These are phyloP conservation scores for Thymelicus sylvestris DNA, from an alignment of 2,888 invertebrate species.

Conservation along the genomic window DNA sequence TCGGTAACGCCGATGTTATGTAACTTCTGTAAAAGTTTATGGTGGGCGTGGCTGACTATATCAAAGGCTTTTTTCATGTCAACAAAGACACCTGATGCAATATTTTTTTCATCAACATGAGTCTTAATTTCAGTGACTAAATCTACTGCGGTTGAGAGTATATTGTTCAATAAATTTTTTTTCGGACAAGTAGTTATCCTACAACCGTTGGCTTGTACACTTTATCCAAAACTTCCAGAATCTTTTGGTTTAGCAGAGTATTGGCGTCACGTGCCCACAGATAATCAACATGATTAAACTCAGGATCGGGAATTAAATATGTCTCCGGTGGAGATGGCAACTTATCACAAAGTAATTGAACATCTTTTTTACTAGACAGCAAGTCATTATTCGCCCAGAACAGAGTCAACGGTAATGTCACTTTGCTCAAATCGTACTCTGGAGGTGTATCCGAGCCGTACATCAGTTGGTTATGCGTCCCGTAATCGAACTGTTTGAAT, in stretches of 20 bases:
- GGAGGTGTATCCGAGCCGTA: conserved; percentile 86
- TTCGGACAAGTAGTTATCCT: not conserved
- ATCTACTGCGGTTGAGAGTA: not conserved
- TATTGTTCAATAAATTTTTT: not conserved
- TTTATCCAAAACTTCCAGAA: conserved; percentile 63
- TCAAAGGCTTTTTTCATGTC: not conserved
- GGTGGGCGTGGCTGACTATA: not conserved
- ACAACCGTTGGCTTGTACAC: conserved; percentile 31
- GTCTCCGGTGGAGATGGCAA: conserved; percentile 80
- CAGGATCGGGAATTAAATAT: conserved; percentile 83
- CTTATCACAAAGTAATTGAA: conserved; percentile 72
- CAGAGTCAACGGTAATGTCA: conserved; percentile 86
- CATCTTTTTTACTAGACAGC: conserved; percentile 87
- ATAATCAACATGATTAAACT: conserved; percentile 91
- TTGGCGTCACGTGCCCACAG: conserved; percentile 87
- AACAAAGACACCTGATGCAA: not conserved
- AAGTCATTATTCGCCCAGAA: conserved; percentile 89
- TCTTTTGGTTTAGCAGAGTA: conserved; percentile 81
- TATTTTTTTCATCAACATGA: not conserved
- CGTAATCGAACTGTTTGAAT: conserved; percentile 90
- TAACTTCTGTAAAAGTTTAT: not conserved
- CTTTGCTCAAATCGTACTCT: conserved; percentile 84
- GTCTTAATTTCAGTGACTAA: not conserved
- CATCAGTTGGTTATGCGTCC: conserved; percentile 79
- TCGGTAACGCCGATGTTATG: not conserved